A percentile compares a stretch with the other conserved stretches of the same genome.
Evolutionary conservation across 2,797 vertebrate species (phyloP).

Genomic region (Octomys mimax): DNA sequence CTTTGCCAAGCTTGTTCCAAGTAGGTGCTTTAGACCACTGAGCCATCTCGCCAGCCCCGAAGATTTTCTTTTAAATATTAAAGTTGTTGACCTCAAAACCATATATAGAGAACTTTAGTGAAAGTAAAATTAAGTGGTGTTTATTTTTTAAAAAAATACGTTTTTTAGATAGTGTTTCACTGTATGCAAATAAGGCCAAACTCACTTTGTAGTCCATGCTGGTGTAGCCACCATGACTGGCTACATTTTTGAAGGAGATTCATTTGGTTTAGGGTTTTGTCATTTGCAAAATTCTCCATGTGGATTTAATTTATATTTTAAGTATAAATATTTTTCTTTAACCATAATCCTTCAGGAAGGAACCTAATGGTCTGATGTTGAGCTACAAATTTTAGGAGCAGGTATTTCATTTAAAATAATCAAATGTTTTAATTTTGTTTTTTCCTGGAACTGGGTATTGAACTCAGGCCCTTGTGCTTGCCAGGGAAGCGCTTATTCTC

Average conservation of each 20-base stretch:
- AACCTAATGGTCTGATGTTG: background rate
- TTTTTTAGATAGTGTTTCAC: too few relatives aligned
- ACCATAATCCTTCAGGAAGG: constrained; percentile 21
- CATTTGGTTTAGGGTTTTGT: constrained; percentile 50
- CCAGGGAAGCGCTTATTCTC: too few relatives aligned
- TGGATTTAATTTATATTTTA: constrained; percentile 51
- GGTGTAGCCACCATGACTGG: background rate
- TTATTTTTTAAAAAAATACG: background rate
- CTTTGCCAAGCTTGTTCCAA: too few relatives aligned
- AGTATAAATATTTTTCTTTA: background rate
- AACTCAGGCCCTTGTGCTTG: too few relatives aligned
- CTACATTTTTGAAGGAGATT: constrained; percentile 48
- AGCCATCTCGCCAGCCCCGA: too few relatives aligned
- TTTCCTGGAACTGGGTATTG: too few relatives aligned
- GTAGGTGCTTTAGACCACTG: too few relatives aligned
- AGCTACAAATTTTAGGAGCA: constrained; percentile 25
- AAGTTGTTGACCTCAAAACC: constrained; percentile 20
- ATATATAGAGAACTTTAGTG: background rate
- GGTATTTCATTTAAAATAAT: constrained; percentile 38
- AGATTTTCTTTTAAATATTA: background rate
- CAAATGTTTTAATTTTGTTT: background rate
- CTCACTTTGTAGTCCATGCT: too few relatives aligned
- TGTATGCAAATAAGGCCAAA: too few relatives aligned
- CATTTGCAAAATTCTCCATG: constrained; percentile 13
- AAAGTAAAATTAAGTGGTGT: constrained; percentile 40